phyloP scores from a whole-genome alignment of 2,113 vertebrate species.

The Taurulus bubalis region DNA sequence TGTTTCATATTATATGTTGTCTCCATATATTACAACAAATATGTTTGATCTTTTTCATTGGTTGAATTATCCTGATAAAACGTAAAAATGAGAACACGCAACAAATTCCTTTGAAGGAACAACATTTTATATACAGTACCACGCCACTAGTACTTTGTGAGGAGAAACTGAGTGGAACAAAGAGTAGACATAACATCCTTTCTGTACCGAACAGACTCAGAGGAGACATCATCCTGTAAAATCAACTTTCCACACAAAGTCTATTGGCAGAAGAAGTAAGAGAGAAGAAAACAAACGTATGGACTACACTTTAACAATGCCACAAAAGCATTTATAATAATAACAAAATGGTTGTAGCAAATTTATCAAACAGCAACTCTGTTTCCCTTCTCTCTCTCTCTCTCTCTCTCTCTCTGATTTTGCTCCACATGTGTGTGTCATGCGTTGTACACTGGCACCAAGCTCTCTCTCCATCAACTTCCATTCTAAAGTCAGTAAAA shows the following conservation, averaged over 20 bases:
- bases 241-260: conserved; percentile 46
- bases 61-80: not conserved
- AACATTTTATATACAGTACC: conserved; percentile 1
- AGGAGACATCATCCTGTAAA: conserved; percentile 60
- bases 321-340: conserved; percentile 34
- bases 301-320: conserved; percentile 14
- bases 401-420: not conserved
- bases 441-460: not conserved
- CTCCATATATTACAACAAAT: not conserved
- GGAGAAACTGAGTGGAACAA: conserved; percentile 24
- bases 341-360: conserved; percentile 17
- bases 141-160: not conserved
- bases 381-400: not conserved
- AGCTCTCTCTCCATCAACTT: not conserved
- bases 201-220: conserved; percentile 50
- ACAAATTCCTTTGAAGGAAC: not conserved
- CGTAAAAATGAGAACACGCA: not conserved
- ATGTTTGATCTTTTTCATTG: not conserved
- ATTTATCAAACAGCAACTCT: conserved; percentile 1
- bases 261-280: conserved; percentile 1
- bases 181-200: conserved; percentile 72
- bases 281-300: conserved; percentile 18
- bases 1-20: not conserved
- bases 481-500: not conserved
- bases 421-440: not conserved